Conservation (phyloP, 2,888 invertebrate species). For the Helicoverpa assulta region DNA sequence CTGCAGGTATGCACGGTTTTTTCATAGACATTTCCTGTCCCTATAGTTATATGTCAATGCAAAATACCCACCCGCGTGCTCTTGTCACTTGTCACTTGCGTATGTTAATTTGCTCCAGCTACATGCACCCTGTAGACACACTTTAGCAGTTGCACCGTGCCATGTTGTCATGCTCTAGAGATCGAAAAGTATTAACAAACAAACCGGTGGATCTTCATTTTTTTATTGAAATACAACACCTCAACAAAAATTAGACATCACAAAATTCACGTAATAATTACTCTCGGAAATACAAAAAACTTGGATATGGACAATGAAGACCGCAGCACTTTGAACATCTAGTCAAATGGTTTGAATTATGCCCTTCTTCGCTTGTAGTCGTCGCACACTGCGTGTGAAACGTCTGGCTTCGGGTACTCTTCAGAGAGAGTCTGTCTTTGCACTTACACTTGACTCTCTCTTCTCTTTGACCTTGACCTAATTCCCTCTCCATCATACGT, state of each 20-base stretch:
- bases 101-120: no score
- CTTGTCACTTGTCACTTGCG: no score
- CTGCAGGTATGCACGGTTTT: no score
- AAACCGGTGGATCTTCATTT: neutral
- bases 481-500: constrained; percentile 29
- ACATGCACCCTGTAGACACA: no score
- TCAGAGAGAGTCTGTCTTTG: constrained; percentile 43
- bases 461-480: constrained; percentile 26
- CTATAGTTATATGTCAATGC: no score
- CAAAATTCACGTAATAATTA: constrained; percentile 34
- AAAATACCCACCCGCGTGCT: no score
- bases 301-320: constrained; percentile 71
- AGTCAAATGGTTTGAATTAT: constrained; percentile 28
- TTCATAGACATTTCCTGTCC: no score
- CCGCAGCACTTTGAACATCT: constrained; percentile 70
- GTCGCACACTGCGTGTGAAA: no score
- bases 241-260: constrained; percentile 36
- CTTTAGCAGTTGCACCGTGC: no score
- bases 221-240: constrained; percentile 24
- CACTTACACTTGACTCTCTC: constrained; percentile 59
- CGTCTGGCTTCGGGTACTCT: constrained; percentile 17
- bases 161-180: no score
- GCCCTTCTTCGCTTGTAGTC: no score
- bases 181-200: no score
- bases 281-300: constrained; percentile 69